Base-by-base conservation (phyloP, 2,113 vertebrate genomes). In the Helogale parvula region DNA sequence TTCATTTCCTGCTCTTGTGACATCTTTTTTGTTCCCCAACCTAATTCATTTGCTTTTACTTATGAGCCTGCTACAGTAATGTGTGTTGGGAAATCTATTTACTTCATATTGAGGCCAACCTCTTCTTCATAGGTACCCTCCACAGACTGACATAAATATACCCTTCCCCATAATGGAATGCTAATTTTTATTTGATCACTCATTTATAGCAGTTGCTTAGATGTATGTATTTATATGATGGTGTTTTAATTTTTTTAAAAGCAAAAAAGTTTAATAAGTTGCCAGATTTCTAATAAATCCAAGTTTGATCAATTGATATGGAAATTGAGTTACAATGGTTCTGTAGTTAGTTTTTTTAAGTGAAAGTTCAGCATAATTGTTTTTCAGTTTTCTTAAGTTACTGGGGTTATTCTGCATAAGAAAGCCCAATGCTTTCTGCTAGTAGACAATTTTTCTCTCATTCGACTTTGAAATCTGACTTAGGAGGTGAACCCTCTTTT, bases 131-230 rank as follows among this genome's bases (percentile, higher is more conserved):
- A 93, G 92, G 33, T 57, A 72, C 38, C 69, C 41, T 95, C 27
- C n/a, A 65, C 54, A 97, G 69, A 94, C 60, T 93, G 76, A 93
- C 60, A 71, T n/a, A 97, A 90, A 90, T 76, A 92, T 31, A 74
- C 68, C 72, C 84, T 71, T 95, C 84, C 88, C 66, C 35, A 97
- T 98, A 98, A 98, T 98, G 98, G 97, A 98, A 98, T 98, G 97
- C 98, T 97, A 98, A 96, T 98, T 98, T 98, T 98, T 98, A 99
- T 99, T 99, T 99, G 99, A 99, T 99, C 99, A 99, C 99, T 99
- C 99, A 99, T 99, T 99, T 99, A 99, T 98, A 99, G 99, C 99
- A 99, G 99, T 99, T 99, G 98, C 96, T 99, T 99, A 98, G 98
- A 98, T 98, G 98, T 98, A 97, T 97, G 94, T 98, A 98, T 98